A percentile compares a stretch with the other conserved stretches of the same genome.
Evolutionary conservation across 2,888 invertebrate genomes (phyloP).

Genomic region (Caenorhabditis imperialis): DNA sequence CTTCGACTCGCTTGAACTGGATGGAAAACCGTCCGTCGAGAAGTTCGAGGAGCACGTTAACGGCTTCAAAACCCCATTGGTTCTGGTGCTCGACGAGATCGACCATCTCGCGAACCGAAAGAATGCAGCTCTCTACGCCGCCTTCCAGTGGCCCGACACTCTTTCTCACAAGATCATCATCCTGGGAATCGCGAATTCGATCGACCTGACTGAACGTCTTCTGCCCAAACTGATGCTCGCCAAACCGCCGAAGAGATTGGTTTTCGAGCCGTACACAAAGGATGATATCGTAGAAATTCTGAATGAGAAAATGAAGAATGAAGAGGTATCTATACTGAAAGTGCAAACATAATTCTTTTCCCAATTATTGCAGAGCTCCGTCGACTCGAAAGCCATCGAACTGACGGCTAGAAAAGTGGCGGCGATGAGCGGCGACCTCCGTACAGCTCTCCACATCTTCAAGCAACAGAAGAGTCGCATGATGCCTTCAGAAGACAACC

Average conservation of each 20-base stretch:
- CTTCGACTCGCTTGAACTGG: slow-evolving; percentile 34
- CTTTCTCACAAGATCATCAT: slow-evolving; percentile 54
- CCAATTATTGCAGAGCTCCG: slow-evolving; percentile 12
- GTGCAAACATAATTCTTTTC: background rate
- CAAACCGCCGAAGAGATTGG: slow-evolving; percentile 83
- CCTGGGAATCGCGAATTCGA: slow-evolving; percentile 88
- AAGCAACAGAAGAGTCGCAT: slow-evolving; percentile 67
- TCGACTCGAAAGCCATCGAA: slow-evolving; percentile 89
- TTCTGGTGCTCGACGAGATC: slow-evolving; percentile 63
- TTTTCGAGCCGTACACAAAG: slow-evolving; percentile 92
- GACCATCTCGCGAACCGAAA: slow-evolving; percentile 54
- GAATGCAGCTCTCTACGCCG: slow-evolving; percentile 54
- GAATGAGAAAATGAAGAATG: slow-evolving; percentile 83
- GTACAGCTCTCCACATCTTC: slow-evolving; percentile 93
- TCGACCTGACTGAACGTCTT: slow-evolving; percentile 92
- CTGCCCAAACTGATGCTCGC: slow-evolving; percentile 89
- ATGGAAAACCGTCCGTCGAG: slow-evolving; percentile 30
- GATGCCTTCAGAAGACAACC: background rate
- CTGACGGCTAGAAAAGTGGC: slow-evolving; percentile 94
- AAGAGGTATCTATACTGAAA: no score
- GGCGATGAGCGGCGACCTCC: slow-evolving; percentile 92
- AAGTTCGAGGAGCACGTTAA: slow-evolving; percentile 27
- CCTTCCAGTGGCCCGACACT: slow-evolving; percentile 63
- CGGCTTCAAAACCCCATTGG: slow-evolving; percentile 23
- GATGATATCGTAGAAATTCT: slow-evolving; percentile 91